Conservation (phyloP, 2,113 vertebrate species). For the Porphyrio hochstetteri region DNA sequence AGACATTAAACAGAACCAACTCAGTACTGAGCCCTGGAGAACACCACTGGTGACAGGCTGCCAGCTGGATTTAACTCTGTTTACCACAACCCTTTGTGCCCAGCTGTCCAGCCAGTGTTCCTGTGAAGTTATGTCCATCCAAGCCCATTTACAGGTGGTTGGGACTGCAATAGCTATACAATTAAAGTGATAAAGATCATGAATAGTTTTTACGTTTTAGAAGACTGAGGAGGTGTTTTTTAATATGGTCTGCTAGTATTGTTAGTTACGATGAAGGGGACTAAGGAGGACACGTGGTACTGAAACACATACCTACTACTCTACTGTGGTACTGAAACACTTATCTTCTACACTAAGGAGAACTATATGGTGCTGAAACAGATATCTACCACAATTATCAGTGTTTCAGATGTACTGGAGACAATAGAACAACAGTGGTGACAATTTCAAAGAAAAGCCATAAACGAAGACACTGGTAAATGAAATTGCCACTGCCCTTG, state of each 20-base stretch:
- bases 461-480: neutral
- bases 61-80: too few species aligned
- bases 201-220: neutral
- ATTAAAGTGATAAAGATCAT: neutral
- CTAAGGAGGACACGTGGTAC: neutral
- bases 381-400: neutral
- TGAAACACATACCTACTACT: too few species aligned
- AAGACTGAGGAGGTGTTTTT: neutral
- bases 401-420: neutral
- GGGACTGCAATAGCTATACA: neutral
- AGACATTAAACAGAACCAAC: too few species aligned
- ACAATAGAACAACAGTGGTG: rapidly evolving
- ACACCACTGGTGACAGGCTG: too few species aligned
- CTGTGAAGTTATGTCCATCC: too few species aligned
- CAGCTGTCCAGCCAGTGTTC: too few species aligned
- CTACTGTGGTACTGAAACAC: too few species aligned
- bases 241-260: neutral
- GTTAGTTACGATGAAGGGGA: neutral
- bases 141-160: neutral
- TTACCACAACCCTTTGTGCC: too few species aligned
- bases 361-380: too few species aligned
- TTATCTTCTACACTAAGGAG: too few species aligned
- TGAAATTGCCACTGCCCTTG: neutral
- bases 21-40: too few species aligned
- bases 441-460: neutral